These are phyloP conservation scores for Amphilophus citrinellus DNA, from an alignment of 2,113 vertebrate genomes.

Conservation along the genomic window DNA sequence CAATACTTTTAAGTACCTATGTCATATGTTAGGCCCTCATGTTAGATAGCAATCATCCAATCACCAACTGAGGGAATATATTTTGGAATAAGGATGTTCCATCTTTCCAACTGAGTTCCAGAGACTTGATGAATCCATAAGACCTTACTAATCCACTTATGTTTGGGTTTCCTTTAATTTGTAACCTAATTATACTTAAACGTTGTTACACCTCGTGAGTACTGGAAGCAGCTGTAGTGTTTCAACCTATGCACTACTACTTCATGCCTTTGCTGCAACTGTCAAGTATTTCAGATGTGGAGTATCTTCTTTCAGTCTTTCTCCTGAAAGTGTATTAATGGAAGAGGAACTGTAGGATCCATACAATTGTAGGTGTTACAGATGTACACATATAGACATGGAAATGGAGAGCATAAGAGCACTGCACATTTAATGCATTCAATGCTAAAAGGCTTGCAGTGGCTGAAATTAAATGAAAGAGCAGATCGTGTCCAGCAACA, in stretches of 20 bases:
- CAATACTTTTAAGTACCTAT: background rate
- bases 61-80: background rate
- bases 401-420: background rate
- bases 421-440: background rate
- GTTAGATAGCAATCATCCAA: background rate
- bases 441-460: background rate
- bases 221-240: background rate
- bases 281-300: background rate
- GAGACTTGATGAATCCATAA: background rate
- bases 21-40: background rate
- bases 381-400: background rate
- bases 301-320: background rate
- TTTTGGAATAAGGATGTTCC: background rate
- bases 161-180: background rate
- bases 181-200: background rate
- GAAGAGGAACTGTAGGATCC: background rate
- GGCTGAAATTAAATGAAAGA: background rate
- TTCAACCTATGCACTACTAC: background rate
- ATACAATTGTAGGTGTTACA: background rate
- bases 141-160: background rate
- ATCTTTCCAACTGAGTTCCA: background rate
- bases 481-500: background rate
- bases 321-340: conserved; percentile 1
- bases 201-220: background rate
- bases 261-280: background rate